Percentiles rank a stretch among this genome's conserved stretches.
Evolutionary conservation across 2,888 invertebrate genomes (phyloP).

Genomic region (Dendrolimus pini): DNA sequence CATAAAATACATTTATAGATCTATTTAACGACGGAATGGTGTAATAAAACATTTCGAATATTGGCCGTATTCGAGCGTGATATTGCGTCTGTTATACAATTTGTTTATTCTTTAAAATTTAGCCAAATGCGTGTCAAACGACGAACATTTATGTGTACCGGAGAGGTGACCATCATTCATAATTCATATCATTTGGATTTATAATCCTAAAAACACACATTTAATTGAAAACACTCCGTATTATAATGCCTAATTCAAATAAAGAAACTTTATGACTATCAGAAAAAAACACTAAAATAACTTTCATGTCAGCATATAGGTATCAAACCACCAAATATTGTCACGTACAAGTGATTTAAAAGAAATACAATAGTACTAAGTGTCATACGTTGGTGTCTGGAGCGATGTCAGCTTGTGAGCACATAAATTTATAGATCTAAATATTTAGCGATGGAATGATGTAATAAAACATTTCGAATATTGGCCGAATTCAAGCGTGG

Average conservation of each 20-base stretch:
- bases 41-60: neutral
- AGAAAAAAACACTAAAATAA: neutral
- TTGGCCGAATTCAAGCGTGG: no score
- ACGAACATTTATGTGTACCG: no score
- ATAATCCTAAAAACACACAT: no score
- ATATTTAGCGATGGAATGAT: slow-evolving; percentile 4
- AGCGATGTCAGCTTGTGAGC: slow-evolving; percentile 22
- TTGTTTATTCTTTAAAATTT: neutral
- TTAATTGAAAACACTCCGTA: no score
- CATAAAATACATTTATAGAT: slow-evolving; percentile 33
- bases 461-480: neutral
- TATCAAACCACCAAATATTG: neutral
- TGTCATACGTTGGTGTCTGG: slow-evolving; percentile 13
- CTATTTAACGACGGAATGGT: slow-evolving; percentile 8
- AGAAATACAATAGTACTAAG: neutral
- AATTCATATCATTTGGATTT: no score
- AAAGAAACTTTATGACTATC: neutral
- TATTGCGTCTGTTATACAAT: neutral
- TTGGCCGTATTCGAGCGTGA: neutral
- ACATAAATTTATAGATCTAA: slow-evolving; percentile 29
- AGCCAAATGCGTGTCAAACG: no score
- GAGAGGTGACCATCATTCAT: no score
- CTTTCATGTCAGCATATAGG: neutral
- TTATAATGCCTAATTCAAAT: neutral
- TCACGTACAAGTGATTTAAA: neutral